Evolutionary conservation across 30 jellyfish, hydroid and myxozoan genomes (phyloP), one percentile per base, ranked within the genome.

Genomic region (Cassiopea andromeda): DNA sequence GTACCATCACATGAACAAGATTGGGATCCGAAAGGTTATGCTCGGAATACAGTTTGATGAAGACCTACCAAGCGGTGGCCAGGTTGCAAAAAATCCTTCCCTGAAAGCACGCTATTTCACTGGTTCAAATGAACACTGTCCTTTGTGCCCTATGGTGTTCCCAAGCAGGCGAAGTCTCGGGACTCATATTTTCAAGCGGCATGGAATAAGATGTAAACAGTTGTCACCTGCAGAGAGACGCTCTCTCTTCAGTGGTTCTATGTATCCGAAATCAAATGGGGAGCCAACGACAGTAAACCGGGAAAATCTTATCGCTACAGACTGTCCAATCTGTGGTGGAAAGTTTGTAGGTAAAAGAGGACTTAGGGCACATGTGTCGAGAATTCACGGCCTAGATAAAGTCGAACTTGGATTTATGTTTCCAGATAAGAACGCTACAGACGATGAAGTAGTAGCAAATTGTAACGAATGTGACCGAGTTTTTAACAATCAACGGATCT

Each of bases 251-350:
- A 93, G 82, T 54, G 73, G 73, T 17, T 69, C 64, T 1, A 43
- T 44, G 64, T 61, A 38, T 44, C 91, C 74, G 75, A 46, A 46
- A 81, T 19, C 71, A 19, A 68, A 70, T 9, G 68, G 54, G 10
- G 93, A 91, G 18, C 60, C 82, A 0, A 44, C 46, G 75, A 68
- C 19, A 48, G 69, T 46, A 43, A 43, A 86, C 46, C 78, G 79
- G 43, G 93, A 91, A 48, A 57, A 69, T 43, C 91, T 92, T 44
- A 81, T 79, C 7, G 82, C 91, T n/a, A 85, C 92, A 9, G 97
- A 93, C 69, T 93, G 98, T 82, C 98, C 98, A 69, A 89, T 89
- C 27, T 93, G 98, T 73, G 88, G 85, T 43, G 94, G 94, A 50
- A 87, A 87, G 47, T 87, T 87, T 66, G 89, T 87, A 45, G 94